Percentiles rank a stretch among this genome's conserved stretches.
Conservation (phyloP, 2,888 invertebrate genomes). For the Fragum fragum region DNA sequence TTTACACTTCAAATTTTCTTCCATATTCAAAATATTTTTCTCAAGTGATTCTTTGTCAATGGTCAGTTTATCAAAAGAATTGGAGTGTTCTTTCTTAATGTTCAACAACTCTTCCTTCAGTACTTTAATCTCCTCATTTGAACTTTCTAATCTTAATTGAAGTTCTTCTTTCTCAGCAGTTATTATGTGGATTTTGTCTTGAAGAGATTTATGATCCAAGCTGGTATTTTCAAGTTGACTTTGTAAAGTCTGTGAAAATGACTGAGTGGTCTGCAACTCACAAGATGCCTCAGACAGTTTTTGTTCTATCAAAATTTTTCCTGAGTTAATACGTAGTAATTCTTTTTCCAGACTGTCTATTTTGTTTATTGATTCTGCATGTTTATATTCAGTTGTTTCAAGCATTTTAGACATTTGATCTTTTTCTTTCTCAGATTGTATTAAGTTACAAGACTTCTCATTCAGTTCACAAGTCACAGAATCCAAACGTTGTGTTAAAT, state of each 20-base stretch:
- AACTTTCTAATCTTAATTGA: constrained; percentile 51
- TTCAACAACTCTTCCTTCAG: constrained; percentile 48
- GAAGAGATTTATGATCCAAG: constrained; percentile 50
- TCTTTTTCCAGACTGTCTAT: constrained; percentile 45
- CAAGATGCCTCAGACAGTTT: constrained; percentile 58
- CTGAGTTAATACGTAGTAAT: constrained; percentile 34
- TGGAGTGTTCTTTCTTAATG: constrained; percentile 22
- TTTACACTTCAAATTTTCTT: constrained; percentile 38
- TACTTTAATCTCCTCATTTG: constrained; percentile 54
- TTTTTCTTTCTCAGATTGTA: constrained; percentile 25
- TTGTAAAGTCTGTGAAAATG: constrained; percentile 65
- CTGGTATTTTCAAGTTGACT: constrained; percentile 62
- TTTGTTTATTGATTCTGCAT: constrained; percentile 33
- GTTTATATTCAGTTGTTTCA: constrained; percentile 43
- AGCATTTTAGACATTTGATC: constrained; percentile 19
- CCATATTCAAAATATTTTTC: constrained; percentile 38
- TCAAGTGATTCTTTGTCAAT: constrained; percentile 50
- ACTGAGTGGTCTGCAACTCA: constrained; percentile 65
- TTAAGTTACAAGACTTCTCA: constrained; percentile 23
- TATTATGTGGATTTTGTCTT: constrained; percentile 51
- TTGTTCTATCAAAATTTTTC: constrained; percentile 41
- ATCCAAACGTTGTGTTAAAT: constrained; percentile 28
- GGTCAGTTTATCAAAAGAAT: constrained; percentile 35
- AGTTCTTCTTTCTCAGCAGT: constrained; percentile 57
- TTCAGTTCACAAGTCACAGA: constrained; percentile 17